Evolutionary conservation across 2,888 invertebrate genomes (phyloP).

Genomic region (Plemyria rubiginata): DNA sequence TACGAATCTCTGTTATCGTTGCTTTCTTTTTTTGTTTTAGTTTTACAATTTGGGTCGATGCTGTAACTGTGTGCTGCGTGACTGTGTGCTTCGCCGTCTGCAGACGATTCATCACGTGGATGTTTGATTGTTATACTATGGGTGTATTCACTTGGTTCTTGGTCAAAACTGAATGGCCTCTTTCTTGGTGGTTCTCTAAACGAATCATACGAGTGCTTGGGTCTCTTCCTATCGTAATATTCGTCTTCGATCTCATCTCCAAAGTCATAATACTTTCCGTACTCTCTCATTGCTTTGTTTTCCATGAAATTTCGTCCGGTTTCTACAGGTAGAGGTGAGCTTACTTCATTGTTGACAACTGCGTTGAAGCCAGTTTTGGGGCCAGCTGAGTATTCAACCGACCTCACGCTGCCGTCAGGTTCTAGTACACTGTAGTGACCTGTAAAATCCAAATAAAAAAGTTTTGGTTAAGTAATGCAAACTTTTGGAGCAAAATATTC

Average conservation of each 20-base stretch:
- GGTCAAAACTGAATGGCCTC: conserved; percentile 62
- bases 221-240: conserved; percentile 60
- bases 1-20: conserved; percentile 54
- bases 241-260: conserved; percentile 66
- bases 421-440: conserved; percentile 88
- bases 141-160: conserved; percentile 72
- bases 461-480: neutral
- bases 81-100: conserved; percentile 62
- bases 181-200: conserved; percentile 63
- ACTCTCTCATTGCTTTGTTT: conserved; percentile 69
- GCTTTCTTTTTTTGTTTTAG: conserved; percentile 67
- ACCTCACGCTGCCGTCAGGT: conserved; percentile 86
- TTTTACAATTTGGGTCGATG: conserved; percentile 73
- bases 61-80: conserved; percentile 61
- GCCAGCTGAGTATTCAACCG: conserved; percentile 86
- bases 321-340: conserved; percentile 34
- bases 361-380: conserved; percentile 85
- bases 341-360: conserved; percentile 81
- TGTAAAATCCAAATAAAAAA: conserved; percentile 46
- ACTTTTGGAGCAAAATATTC: no score
- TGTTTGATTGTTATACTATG: conserved; percentile 74
- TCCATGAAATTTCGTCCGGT: conserved; percentile 53
- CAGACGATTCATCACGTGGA: conserved; percentile 61
- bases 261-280: conserved; percentile 68
- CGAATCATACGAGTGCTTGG: conserved; percentile 60